phyloP scores from a whole-genome alignment of 2,113 vertebrate genomes.

The Nannospalax galili region DNA sequence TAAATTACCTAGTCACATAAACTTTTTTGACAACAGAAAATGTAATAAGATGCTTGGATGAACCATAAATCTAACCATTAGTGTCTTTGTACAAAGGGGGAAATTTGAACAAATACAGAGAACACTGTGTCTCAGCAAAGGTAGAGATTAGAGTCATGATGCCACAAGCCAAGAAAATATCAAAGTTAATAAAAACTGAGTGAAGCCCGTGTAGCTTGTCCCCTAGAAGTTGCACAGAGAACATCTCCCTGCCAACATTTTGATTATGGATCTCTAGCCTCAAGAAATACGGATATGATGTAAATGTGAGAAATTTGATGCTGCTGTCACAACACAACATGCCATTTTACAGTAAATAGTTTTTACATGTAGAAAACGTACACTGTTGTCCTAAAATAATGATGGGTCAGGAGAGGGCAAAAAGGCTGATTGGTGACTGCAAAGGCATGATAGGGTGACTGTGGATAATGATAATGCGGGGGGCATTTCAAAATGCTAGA shows the following conservation, averaged over 20 bases:
- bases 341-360: neutral
- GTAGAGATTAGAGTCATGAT: neutral
- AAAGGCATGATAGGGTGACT: neutral
- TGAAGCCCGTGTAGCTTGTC: neutral
- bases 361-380: neutral
- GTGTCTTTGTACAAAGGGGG: neutral
- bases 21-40: neutral
- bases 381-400: neutral
- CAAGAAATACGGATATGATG: neutral
- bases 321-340: neutral
- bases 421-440: neutral
- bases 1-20: neutral
- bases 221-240: neutral
- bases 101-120: neutral
- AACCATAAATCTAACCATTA: neutral
- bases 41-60: neutral
- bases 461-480: neutral
- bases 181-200: neutral
- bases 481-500: neutral
- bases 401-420: neutral
- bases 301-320: neutral
- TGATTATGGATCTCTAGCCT: neutral
- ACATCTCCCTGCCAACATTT: neutral
- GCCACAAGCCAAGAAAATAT: neutral
- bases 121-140: neutral